These are phyloP conservation scores for Conus ventricosus DNA, from an alignment of 1,140 invertebrate species.

Conservation along the genomic window DNA sequence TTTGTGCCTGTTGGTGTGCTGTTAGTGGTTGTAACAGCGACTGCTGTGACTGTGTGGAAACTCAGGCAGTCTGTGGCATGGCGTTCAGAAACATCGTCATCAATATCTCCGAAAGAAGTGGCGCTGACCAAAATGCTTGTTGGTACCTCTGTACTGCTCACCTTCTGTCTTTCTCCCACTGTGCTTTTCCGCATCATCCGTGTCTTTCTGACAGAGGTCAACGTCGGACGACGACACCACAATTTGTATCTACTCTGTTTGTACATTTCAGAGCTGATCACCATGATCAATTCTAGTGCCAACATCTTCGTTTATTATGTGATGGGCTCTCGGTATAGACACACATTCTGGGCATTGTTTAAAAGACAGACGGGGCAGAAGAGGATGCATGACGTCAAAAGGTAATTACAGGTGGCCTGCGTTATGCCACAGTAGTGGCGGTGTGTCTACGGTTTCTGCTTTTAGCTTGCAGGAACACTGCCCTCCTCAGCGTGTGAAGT, in stretches of 20 bases:
- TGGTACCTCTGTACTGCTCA: background rate
- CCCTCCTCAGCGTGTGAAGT: no score
- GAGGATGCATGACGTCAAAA: no score
- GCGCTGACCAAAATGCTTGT: conserved; percentile 13
- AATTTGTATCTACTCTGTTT: background rate
- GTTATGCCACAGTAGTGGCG: no score
- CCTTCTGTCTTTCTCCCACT: background rate
- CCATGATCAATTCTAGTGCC: background rate
- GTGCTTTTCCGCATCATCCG: background rate
- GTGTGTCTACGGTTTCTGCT: no score
- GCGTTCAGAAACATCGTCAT: background rate
- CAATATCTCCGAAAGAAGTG: background rate
- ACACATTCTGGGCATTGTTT: background rate
- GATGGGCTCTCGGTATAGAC: background rate
- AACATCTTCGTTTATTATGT: conserved; percentile 12
- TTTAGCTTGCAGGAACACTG: no score
- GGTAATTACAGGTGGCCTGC: no score
- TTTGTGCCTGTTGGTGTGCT: background rate
- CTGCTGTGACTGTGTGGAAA: background rate
- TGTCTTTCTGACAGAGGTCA: background rate
- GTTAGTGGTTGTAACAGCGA: background rate
- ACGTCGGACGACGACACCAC: background rate
- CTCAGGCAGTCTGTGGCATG: background rate
- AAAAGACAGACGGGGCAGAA: no score
- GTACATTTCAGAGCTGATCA: background rate